Percentiles rank a stretch among this genome's conserved stretches.
Evolutionary conservation across 1,140 invertebrate genomes (phyloP).

Genomic region (Aplysia californica): DNA sequence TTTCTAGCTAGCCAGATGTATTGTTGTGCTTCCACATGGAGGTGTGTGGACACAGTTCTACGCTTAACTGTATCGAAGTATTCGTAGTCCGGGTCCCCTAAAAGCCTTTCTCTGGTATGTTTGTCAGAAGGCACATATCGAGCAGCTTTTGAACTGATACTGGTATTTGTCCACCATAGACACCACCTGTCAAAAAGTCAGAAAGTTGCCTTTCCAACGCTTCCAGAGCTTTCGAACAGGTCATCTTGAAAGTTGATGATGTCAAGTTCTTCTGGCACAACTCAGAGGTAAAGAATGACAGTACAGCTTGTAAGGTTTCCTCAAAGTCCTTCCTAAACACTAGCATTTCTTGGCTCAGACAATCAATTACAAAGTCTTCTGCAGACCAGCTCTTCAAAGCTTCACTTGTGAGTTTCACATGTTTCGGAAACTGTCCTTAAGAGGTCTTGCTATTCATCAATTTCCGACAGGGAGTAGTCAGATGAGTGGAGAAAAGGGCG

Average conservation of each 20-base stretch:
- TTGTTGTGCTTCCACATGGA: not conserved
- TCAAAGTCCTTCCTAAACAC: not conserved
- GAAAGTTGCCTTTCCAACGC: not conserved
- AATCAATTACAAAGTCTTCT: not conserved
- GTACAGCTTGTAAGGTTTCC: not conserved
- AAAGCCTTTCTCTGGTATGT: not conserved
- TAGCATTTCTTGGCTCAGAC: not conserved
- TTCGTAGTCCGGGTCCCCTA: not conserved
- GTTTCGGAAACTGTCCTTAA: not conserved
- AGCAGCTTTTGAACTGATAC: not conserved
- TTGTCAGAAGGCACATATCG: not conserved
- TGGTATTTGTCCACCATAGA: not conserved
- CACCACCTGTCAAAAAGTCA: not conserved
- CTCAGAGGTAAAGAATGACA: not conserved
- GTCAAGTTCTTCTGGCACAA: not conserved
- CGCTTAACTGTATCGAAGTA: not conserved
- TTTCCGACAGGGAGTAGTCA: not conserved
- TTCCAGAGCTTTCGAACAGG: not conserved
- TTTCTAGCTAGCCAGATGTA: too few species aligned
- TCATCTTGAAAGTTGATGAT: not conserved
- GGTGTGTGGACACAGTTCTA: not conserved
- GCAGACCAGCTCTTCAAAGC: not conserved
- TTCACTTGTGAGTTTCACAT: not conserved
- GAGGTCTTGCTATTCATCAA: not conserved
- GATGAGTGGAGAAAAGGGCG: not conserved